Percentiles rank a stretch among this genome's conserved stretches.
phyloP scores from a whole-genome alignment of 1,140 invertebrate species.

The Heterodera schachtii region DNA sequence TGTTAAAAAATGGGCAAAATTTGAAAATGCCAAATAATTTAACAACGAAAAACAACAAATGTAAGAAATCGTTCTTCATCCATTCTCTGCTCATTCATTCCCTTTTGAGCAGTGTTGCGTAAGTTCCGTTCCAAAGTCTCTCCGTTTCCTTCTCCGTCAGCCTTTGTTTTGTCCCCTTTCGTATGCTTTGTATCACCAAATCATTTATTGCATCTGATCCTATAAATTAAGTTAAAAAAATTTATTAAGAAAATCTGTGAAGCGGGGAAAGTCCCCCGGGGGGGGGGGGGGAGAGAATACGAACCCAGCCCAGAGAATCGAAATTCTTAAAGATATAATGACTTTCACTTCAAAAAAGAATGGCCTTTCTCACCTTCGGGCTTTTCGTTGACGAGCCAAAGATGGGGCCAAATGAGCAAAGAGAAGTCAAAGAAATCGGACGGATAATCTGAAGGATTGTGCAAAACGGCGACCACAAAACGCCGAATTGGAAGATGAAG shows the following conservation, averaged over 20 bases:
- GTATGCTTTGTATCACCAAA: background rate
- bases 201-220: background rate
- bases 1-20: no score
- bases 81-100: no score
- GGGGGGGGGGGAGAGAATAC: no score
- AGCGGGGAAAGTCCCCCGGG: no score
- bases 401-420: background rate
- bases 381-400: background rate
- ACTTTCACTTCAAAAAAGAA: no score
- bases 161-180: background rate
- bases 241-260: no score
- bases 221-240: background rate
- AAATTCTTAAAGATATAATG: no score
- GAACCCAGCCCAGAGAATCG: no score
- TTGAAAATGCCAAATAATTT: no score
- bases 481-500: background rate
- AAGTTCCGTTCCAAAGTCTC: background rate
- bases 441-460: background rate
- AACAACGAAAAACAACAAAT: no score
- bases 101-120: no score
- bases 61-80: no score
- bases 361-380: background rate
- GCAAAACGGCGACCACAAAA: background rate
- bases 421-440: background rate
- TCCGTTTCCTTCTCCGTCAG: background rate